phyloP scores from a whole-genome alignment of 2,797 vertebrate genomes.

The Gymnothorax javanicus region DNA sequence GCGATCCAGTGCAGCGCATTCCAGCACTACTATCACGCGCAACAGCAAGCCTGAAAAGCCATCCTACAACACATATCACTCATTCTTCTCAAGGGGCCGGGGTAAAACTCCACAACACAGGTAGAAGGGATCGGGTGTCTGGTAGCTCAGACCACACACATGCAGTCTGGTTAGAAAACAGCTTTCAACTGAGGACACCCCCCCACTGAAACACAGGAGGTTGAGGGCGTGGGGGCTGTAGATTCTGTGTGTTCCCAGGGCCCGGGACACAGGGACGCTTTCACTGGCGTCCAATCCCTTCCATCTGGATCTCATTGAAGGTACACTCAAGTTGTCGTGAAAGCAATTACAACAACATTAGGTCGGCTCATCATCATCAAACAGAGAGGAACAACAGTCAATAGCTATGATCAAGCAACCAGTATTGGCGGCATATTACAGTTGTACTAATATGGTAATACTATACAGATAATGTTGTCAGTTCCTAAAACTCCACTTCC shows the following conservation, averaged over 20 bases:
- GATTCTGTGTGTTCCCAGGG: constrained; percentile 23
- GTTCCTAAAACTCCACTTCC: not conserved
- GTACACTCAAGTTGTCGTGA: constrained; percentile 48
- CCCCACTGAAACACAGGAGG: constrained; percentile 39
- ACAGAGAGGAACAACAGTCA: constrained; percentile 22
- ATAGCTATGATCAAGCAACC: constrained; percentile 10
- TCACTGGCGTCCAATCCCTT: constrained; percentile 45
- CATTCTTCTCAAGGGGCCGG: not conserved
- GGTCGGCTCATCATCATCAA: not conserved
- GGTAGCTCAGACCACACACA: constrained; percentile 70
- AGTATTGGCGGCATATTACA: not conserved
- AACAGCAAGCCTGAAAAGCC: not conserved
- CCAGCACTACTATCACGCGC: not conserved
- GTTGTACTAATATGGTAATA: not conserved
- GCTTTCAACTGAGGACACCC: constrained; percentile 40
- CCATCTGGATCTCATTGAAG: constrained; percentile 63
- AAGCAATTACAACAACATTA: constrained; percentile 45
- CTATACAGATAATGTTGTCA: not conserved
- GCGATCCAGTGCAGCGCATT: not conserved
- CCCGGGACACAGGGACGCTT: constrained; percentile 39
- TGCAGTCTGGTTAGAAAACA: constrained; percentile 45
- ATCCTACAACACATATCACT: not conserved
- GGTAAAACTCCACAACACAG: constrained; percentile 43
- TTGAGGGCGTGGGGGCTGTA: constrained; percentile 32
- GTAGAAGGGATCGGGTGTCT: constrained; percentile 49